Conservation (phyloP, 2,888 invertebrate species). For the Tenodera sinensis region DNA sequence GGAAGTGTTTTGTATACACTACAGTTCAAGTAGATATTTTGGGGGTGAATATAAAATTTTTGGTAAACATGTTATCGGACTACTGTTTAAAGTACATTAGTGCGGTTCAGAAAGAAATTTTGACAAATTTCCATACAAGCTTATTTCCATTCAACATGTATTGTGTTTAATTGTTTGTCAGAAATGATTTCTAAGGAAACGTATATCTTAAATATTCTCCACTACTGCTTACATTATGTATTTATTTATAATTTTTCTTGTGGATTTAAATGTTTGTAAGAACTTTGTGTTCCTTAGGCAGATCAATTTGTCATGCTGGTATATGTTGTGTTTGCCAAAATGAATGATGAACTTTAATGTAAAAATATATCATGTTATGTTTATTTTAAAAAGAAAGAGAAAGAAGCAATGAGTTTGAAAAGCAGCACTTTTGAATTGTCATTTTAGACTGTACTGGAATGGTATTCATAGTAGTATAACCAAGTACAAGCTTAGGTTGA, state of each 20-base stretch:
- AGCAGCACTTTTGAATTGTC: neutral
- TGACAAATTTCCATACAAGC: no score
- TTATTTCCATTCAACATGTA: no score
- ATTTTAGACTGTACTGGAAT: neutral
- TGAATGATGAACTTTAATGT: neutral
- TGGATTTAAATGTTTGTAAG: neutral
- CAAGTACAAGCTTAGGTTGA: neutral
- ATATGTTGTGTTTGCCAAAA: neutral
- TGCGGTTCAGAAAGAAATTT: no score
- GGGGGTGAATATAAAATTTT: no score
- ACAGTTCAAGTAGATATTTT: neutral
- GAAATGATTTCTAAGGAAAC: neutral
- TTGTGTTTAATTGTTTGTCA: no score
- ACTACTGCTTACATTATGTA: neutral
- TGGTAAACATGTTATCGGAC: no score
- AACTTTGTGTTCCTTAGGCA: neutral
- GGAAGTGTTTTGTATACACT: neutral
- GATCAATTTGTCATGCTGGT: neutral
- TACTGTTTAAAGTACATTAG: no score
- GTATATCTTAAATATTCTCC: neutral
- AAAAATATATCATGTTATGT: neutral
- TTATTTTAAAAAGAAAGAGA: neutral
- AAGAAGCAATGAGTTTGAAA: neutral
- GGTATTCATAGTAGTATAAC: neutral
- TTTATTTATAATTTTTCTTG: neutral